phyloP scores from a whole-genome alignment of 1,140 invertebrate species.

The Rhopalosiphum maidis region DNA sequence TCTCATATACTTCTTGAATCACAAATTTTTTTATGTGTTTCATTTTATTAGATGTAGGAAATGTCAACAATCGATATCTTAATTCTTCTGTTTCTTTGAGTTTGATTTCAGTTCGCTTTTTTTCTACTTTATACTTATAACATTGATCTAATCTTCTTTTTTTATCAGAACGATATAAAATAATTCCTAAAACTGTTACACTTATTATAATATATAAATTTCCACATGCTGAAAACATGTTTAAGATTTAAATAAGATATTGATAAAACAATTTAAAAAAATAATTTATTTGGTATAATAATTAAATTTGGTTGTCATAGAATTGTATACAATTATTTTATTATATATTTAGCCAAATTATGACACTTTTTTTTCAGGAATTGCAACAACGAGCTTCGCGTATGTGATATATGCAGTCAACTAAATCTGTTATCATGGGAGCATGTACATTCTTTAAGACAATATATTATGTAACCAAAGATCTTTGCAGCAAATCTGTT shows the following conservation, averaged over 20 bases:
- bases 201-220: not conserved
- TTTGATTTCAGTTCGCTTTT: not conserved
- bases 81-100: not conserved
- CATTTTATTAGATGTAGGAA: not conserved
- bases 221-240: not conserved
- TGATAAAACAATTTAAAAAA: not conserved
- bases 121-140: conserved; percentile 19
- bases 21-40: conserved; percentile 35
- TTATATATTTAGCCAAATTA: conserved; percentile 1
- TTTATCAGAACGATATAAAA: not conserved
- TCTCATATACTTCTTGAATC: not conserved
- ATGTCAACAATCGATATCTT: not conserved
- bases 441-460: conserved; percentile 50
- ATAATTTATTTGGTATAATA: not conserved
- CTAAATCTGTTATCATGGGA: conserved; percentile 42
- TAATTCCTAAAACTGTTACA: not conserved
- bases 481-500: conserved; percentile 50
- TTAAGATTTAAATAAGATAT: not conserved
- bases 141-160: conserved; percentile 17
- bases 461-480: conserved; percentile 56
- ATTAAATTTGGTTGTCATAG: not conserved
- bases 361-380: conserved; percentile 58
- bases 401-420: conserved; percentile 60
- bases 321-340: conserved; percentile 13
- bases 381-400: conserved; percentile 61